These are phyloP conservation scores for Hyperoplus immaculatus DNA, from an alignment of 2,797 vertebrate genomes.

Conservation along the genomic window DNA sequence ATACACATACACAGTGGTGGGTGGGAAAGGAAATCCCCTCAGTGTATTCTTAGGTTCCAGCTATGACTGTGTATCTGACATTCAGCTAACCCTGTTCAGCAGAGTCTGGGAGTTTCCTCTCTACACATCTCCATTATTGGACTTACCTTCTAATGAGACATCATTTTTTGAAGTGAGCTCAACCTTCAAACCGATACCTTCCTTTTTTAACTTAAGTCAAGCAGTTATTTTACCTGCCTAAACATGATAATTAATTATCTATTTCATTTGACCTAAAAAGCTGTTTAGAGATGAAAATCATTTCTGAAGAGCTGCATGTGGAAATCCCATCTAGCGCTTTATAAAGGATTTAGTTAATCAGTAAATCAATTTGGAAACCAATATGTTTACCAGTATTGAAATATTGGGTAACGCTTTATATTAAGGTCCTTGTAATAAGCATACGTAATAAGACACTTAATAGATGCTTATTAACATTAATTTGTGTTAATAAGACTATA, in stretches of 20 bases:
- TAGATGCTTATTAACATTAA: too few relatives aligned
- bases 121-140: conserved; percentile 1
- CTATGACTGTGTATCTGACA: conserved; percentile 67
- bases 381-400: too few relatives aligned
- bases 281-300: background rate
- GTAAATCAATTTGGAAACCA: too few relatives aligned
- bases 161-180: conserved; percentile 8
- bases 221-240: background rate
- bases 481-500: too few relatives aligned
- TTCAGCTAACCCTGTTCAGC: conserved; percentile 42
- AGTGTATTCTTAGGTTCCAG: conserved; percentile 38
- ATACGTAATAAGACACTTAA: too few relatives aligned
- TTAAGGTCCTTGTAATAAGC: too few relatives aligned
- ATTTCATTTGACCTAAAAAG: background rate
- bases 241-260: background rate
- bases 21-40: conserved; percentile 78
- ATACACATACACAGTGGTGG: conserved; percentile 40
- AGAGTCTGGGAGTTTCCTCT: conserved; percentile 63
- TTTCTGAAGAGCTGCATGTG: background rate
- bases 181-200: background rate
- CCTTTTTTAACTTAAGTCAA: background rate
- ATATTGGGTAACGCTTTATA: too few relatives aligned
- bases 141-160: background rate
- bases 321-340: background rate
- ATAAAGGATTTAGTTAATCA: background rate